Percentiles rank a stretch among this genome's conserved stretches.
phyloP scores from a whole-genome alignment of 2,113 vertebrate species.

The Myrmecophaga tridactyla region DNA sequence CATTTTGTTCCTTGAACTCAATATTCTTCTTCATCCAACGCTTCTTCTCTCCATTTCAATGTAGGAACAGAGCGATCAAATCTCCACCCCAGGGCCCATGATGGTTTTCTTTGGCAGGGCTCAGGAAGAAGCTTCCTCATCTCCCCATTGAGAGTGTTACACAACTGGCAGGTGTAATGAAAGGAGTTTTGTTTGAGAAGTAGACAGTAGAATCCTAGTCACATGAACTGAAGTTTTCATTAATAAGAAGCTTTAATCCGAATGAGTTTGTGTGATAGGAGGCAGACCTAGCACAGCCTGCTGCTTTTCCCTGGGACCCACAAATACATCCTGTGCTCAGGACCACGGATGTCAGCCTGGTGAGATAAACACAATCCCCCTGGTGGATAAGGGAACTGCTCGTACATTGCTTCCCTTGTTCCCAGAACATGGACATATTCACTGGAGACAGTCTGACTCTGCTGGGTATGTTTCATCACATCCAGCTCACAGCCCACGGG shows the following conservation, averaged over 20 bases:
- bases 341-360: too few relatives aligned
- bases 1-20: not conserved
- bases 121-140: not conserved
- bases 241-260: conserved; percentile 19
- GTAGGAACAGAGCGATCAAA: not conserved
- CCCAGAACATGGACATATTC: too few relatives aligned
- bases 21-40: not conserved
- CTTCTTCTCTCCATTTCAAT: not conserved
- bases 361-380: too few relatives aligned
- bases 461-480: too few relatives aligned
- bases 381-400: too few relatives aligned
- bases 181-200: conserved; percentile 60
- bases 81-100: not conserved
- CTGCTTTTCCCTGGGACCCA: too few relatives aligned
- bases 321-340: too few relatives aligned
- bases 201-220: not conserved
- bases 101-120: not conserved
- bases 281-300: too few relatives aligned
- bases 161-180: conserved; percentile 18
- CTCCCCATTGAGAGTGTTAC: not conserved
- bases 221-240: not conserved
- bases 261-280: not conserved
- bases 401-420: too few relatives aligned
- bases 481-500: too few relatives aligned
- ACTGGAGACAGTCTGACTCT: too few relatives aligned